Percentiles rank a stretch among this genome's conserved stretches.
Evolutionary conservation across 2,888 invertebrate genomes (phyloP).

Genomic region (Aphidoletes aphidimyza): DNA sequence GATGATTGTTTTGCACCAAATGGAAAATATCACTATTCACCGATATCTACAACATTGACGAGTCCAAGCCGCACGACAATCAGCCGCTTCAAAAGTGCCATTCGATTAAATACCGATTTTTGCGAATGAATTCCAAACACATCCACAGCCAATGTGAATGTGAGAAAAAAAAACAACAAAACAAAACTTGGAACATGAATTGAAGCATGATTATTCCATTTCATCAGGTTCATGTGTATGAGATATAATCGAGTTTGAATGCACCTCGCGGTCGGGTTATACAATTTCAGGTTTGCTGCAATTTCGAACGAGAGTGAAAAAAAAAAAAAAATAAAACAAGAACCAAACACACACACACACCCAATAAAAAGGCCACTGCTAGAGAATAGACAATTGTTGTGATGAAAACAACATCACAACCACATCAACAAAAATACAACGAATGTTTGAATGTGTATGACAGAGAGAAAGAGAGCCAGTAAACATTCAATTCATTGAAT

Average conservation of each 20-base stretch:
- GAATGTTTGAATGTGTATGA: not conserved
- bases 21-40: slow-evolving; percentile 1
- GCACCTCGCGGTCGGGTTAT: not conserved
- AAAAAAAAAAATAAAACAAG: too few species aligned
- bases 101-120: slow-evolving; percentile 5
- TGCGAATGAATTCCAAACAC: too few species aligned
- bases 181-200: not conserved
- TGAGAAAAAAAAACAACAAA: too few species aligned
- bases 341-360: too few species aligned
- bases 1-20: slow-evolving; percentile 17
- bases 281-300: not conserved
- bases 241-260: slow-evolving; percentile 3
- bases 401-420: not conserved
- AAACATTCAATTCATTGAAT: not conserved
- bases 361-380: not conserved
- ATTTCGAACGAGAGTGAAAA: too few species aligned
- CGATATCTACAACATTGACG: not conserved
- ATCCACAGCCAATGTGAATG: too few species aligned
- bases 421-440: slow-evolving; percentile 16
- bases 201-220: slow-evolving; percentile 10
- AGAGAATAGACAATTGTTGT: not conserved
- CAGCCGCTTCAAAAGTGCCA: slow-evolving; percentile 11
- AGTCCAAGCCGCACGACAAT: not conserved
- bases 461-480: not conserved
- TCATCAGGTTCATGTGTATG: not conserved